Evolutionary conservation across 1,140 invertebrate species (phyloP).

Genomic region (Sminthurides bifidus): DNA sequence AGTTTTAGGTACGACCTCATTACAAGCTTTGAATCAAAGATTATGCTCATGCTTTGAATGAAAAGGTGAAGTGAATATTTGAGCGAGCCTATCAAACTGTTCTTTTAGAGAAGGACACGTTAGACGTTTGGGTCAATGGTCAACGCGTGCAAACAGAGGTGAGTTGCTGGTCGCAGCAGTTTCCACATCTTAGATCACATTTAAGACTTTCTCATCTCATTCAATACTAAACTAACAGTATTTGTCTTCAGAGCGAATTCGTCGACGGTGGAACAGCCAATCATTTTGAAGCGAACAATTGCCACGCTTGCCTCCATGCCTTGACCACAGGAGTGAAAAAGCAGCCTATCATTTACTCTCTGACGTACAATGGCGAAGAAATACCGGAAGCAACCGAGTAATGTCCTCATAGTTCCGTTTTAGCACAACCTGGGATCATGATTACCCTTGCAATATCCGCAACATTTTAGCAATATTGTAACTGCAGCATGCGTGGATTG

Average conservation of each 20-base stretch:
- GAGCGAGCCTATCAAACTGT: too few relatives aligned
- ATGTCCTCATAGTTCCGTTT: too few relatives aligned
- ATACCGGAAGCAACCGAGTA: slow-evolving; percentile 27
- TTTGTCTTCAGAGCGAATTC: slow-evolving; percentile 45
- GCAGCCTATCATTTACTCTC: slow-evolving; percentile 29
- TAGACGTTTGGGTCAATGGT: slow-evolving; percentile 68
- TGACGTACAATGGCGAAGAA: slow-evolving; percentile 28
- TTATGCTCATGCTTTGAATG: too few relatives aligned
- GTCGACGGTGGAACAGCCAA: slow-evolving; percentile 70
- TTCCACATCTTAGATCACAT: too few relatives aligned
- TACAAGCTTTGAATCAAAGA: too few relatives aligned
- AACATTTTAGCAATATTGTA: too few relatives aligned
- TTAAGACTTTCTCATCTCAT: neutral
- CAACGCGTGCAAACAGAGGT: slow-evolving; percentile 50
- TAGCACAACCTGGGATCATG: too few relatives aligned
- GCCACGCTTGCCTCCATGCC: slow-evolving; percentile 24
- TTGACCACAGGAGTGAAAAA: slow-evolving; percentile 30
- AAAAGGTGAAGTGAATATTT: too few relatives aligned
- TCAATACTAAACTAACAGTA: too few relatives aligned
- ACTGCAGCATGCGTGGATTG: too few relatives aligned
- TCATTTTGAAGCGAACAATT: slow-evolving; percentile 43
- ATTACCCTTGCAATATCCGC: too few relatives aligned
- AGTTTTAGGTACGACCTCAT: slow-evolving; percentile 53
- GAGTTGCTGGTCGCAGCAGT: too few relatives aligned
- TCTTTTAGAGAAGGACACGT: slow-evolving; percentile 58